Percentiles rank a stretch among this genome's conserved stretches.
Conservation (phyloP, 2,113 vertebrate genomes). For the Hassar affinis region DNA sequence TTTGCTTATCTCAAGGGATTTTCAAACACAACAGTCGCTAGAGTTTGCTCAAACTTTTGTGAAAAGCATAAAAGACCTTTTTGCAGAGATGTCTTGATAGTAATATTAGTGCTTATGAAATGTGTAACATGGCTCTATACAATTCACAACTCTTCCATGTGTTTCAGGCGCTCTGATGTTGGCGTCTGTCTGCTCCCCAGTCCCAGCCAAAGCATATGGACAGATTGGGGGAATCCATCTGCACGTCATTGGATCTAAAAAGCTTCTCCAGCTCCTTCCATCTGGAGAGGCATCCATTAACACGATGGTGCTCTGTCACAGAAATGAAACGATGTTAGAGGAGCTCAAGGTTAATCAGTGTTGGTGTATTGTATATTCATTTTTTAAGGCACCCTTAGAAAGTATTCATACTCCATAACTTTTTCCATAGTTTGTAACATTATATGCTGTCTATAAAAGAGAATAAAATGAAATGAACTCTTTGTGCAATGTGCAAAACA, state of each 20-base stretch:
- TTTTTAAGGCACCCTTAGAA: neutral
- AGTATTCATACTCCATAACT: neutral
- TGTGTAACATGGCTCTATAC: neutral
- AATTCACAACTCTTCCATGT: neutral
- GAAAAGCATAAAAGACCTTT: neutral
- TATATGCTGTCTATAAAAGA: neutral
- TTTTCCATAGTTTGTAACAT: neutral
- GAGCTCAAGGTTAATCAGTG: conserved; percentile 82
- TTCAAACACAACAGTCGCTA: too few species aligned
- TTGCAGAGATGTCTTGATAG: neutral
- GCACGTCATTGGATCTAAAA: conserved; percentile 74
- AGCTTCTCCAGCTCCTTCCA: conserved; percentile 82
- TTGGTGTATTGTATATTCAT: neutral
- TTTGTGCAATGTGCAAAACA: neutral
- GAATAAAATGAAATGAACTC: neutral
- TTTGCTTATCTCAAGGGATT: too few species aligned
- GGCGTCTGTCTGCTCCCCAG: conserved; percentile 70
- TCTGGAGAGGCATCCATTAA: conserved; percentile 69
- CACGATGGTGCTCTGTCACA: conserved; percentile 87
- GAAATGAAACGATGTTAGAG: conserved; percentile 84
- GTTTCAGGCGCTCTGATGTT: conserved; percentile 81
- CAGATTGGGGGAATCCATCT: conserved; percentile 66
- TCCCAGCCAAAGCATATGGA: conserved; percentile 84
- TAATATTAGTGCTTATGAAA: neutral
- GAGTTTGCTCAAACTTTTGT: too few species aligned